Conservation (phyloP, 2,113 vertebrate species). For the Helogale parvula region DNA sequence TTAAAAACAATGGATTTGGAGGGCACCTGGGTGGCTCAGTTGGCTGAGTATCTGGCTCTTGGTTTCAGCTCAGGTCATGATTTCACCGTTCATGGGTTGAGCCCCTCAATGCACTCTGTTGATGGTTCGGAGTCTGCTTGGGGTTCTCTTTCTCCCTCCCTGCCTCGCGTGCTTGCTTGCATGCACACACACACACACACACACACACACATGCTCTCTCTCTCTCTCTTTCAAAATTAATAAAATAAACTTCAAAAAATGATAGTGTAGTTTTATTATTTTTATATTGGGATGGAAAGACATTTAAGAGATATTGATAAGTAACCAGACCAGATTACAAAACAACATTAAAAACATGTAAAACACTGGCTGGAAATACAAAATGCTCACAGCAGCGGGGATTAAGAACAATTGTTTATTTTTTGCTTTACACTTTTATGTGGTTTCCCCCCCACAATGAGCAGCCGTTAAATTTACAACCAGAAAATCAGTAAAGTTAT, state of each 20-base stretch:
- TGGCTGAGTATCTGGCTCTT: no score
- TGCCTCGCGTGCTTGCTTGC: no score
- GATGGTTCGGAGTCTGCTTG: no score
- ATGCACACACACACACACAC: fast-evolving
- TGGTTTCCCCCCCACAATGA: not conserved
- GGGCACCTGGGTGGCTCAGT: no score
- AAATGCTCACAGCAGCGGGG: not conserved
- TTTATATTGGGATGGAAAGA: constrained; percentile 10
- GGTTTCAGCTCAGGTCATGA: no score
- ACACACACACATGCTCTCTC: no score
- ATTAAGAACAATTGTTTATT: constrained; percentile 15
- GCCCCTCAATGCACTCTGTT: no score
- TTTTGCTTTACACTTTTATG: constrained; percentile 15
- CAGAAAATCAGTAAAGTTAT: constrained; percentile 41
- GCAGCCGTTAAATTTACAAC: constrained; percentile 41
- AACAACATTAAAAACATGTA: not conserved
- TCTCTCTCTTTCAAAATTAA: no score
- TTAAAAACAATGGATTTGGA: not conserved
- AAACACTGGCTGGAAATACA: constrained; percentile 6
- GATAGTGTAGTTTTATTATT: not conserved
- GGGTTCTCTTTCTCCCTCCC: no score
- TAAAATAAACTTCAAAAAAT: not conserved
- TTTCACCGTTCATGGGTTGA: no score
- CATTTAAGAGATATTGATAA: not conserved
- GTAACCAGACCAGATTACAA: not conserved